Evolutionary conservation across 2,113 vertebrate genomes (phyloP).

Genomic region (Tympanuchus pallidicinctus): DNA sequence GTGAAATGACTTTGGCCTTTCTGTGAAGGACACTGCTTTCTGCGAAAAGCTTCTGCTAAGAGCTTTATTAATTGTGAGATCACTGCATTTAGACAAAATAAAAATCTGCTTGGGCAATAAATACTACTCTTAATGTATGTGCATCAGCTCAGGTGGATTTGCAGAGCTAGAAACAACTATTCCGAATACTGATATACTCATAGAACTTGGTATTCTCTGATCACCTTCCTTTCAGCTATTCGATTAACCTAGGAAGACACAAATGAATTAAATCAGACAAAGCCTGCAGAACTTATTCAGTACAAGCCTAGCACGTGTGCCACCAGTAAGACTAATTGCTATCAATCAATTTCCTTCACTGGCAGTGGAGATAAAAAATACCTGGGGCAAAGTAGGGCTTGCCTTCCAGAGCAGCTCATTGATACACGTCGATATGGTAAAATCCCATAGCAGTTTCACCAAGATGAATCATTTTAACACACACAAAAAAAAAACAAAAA

Average conservation of each 20-base stretch:
- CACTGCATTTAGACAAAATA: background rate
- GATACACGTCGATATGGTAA: background rate
- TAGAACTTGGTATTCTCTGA: constrained; percentile 12
- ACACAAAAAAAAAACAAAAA: background rate
- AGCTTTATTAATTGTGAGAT: constrained; percentile 19
- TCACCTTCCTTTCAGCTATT: constrained; percentile 19
- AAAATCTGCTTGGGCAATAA: background rate
- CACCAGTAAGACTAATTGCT: constrained; percentile 48
- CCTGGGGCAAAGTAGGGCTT: background rate
- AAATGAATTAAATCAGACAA: constrained; percentile 46
- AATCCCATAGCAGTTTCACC: background rate
- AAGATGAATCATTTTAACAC: background rate
- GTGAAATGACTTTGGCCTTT: background rate
- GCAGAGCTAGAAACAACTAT: background rate
- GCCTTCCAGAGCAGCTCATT: background rate
- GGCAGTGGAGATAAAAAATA: background rate
- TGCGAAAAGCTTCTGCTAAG: background rate
- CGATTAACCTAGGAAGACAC: constrained; percentile 40
- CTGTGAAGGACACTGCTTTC: background rate
- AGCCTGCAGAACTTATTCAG: constrained; percentile 27
- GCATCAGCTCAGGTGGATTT: background rate
- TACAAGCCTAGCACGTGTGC: background rate
- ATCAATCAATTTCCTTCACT: constrained; percentile 25
- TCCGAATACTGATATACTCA: background rate
- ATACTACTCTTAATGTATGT: background rate